These are phyloP conservation scores for Margarornis squamiger DNA, from an alignment of 2,797 vertebrate genomes.

Conservation along the genomic window DNA sequence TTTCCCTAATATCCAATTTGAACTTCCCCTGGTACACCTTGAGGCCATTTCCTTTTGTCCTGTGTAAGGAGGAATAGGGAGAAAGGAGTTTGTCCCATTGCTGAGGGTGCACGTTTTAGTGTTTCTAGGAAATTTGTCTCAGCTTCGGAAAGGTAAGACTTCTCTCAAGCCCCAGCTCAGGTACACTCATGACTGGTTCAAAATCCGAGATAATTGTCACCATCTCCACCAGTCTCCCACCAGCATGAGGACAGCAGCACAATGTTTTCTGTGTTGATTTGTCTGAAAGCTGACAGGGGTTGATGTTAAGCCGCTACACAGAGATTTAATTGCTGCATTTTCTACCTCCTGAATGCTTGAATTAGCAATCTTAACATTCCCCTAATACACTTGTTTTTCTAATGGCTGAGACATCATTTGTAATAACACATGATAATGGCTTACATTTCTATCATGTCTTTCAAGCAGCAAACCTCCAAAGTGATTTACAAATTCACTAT, in stretches of 20 bases:
- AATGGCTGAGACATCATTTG: conserved; percentile 38
- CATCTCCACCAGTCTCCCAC: background rate
- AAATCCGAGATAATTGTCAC: background rate
- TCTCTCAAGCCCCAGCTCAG: background rate
- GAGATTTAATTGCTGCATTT: conserved; percentile 41
- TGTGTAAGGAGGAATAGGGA: background rate
- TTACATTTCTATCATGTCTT: conserved; percentile 38
- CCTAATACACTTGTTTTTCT: conserved; percentile 32
- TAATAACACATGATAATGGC: conserved; percentile 40
- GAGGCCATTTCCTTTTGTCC: background rate
- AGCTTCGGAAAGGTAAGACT: background rate
- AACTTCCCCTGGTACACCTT: background rate
- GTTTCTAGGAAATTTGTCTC: background rate
- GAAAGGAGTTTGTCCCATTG: background rate
- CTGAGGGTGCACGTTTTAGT: background rate
- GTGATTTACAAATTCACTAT: conserved; percentile 47
- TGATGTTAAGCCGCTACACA: background rate
- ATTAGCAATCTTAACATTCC: conserved; percentile 42
- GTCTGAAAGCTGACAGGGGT: background rate
- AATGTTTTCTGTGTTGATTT: background rate
- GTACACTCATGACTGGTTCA: background rate
- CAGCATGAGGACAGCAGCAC: background rate
- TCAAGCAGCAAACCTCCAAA: conserved; percentile 15
- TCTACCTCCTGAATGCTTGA: conserved; percentile 42
- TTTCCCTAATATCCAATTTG: background rate